Percentiles rank a stretch among this genome's conserved stretches.
Evolutionary conservation across 2,113 vertebrate species (phyloP).

Genomic region (Hemiprocne comata): DNA sequence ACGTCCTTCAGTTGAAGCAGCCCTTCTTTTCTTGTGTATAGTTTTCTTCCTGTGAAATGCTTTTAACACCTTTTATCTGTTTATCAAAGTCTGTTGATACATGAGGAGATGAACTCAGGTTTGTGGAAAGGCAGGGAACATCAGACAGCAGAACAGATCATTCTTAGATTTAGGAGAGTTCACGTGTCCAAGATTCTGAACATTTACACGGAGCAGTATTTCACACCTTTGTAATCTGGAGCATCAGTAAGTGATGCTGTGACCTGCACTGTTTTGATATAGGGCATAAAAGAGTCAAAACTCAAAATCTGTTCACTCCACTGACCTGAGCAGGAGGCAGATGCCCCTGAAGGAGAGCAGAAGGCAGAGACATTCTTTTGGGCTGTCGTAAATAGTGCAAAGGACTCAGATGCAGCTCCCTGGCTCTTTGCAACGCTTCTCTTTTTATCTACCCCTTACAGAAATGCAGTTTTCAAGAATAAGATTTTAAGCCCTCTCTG

Average conservation of each 20-base stretch:
- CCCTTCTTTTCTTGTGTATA: background rate
- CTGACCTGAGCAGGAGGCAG: background rate
- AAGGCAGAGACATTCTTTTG: background rate
- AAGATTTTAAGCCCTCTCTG: slow-evolving; percentile 15
- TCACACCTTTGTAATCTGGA: background rate
- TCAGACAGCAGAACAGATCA: background rate
- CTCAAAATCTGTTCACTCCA: background rate
- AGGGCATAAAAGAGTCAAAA: background rate
- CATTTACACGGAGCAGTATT: background rate
- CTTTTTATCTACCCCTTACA: background rate
- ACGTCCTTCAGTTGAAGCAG: background rate
- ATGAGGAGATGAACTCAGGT: background rate
- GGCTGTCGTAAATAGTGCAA: background rate
- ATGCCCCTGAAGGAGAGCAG: background rate
- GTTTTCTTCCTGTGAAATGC: background rate
- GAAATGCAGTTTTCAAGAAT: background rate
- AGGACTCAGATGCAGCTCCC: background rate
- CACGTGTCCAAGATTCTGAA: background rate
- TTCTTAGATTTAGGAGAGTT: background rate
- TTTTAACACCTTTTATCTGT: background rate
- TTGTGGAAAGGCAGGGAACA: background rate
- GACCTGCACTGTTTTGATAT: background rate
- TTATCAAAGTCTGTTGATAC: background rate
- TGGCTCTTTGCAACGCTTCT: background rate
- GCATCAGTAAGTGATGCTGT: background rate